A percentile compares a stretch with the other conserved stretches of the same genome.
Conservation (phyloP, 1,140 invertebrate species). For the Cyclina sinensis region DNA sequence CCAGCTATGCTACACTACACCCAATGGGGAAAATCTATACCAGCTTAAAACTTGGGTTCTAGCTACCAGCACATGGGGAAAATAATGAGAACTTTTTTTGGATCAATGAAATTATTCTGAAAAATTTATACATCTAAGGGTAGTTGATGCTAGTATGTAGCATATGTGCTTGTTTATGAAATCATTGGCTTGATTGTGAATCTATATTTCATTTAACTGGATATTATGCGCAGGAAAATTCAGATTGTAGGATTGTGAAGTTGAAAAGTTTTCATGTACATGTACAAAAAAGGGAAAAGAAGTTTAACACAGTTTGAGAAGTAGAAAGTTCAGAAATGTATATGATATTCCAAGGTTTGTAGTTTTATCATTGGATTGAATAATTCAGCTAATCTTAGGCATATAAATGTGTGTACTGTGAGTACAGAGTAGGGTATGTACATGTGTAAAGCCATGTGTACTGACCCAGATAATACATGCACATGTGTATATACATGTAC, state of each 20-base stretch:
- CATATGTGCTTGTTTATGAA: neutral
- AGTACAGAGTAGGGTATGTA: too few relatives aligned
- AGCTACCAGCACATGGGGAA: conserved; percentile 44
- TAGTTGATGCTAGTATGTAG: neutral
- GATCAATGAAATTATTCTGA: conserved; percentile 45
- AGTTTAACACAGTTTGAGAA: neutral
- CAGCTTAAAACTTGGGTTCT: conserved; percentile 34
- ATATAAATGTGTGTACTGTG: neutral
- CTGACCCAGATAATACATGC: conserved; percentile 11
- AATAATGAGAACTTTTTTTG: conserved; percentile 37
- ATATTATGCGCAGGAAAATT: conserved; percentile 7
- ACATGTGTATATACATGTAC: neutral
- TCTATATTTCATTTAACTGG: neutral
- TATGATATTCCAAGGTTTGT: conserved; percentile 48
- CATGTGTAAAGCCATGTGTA: neutral
- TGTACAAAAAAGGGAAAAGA: neutral
- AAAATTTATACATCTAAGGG: conserved; percentile 8
- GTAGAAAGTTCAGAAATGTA: conserved; percentile 22
- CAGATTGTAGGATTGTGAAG: neutral
- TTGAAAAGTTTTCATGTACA: conserved; percentile 15
- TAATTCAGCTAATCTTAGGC: neutral
- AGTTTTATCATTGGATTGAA: neutral
- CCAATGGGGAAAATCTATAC: conserved; percentile 50
- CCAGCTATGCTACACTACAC: conserved; percentile 36
- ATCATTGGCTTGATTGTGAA: neutral